phyloP scores from a whole-genome alignment of 2,797 vertebrate species.

The Smutsia temminckii region DNA sequence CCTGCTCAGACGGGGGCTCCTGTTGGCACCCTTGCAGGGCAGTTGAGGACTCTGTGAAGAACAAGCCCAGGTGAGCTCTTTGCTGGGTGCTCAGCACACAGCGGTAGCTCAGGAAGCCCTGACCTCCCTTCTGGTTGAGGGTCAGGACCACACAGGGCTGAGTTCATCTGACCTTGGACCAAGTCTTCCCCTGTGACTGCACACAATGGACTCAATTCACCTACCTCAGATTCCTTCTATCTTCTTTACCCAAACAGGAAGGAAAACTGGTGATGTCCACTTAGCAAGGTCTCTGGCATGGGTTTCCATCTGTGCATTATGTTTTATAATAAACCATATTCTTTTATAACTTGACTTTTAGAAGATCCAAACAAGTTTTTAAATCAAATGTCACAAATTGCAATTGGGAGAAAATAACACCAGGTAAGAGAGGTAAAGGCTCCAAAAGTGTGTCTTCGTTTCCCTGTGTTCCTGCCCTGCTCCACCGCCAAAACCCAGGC shows the following conservation, averaged over 20 bases:
- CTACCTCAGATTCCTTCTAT: neutral
- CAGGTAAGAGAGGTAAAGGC: neutral
- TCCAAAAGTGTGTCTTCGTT: neutral
- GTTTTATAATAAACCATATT: neutral
- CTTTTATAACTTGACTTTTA: neutral
- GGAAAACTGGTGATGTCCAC: too few species aligned
- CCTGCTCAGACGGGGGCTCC: neutral
- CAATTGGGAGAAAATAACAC: neutral
- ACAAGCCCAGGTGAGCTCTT: neutral
- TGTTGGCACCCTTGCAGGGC: neutral
- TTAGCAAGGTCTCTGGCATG: neutral
- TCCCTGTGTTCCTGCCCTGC: neutral
- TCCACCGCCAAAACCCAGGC: neutral
- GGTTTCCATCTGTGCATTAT: neutral
- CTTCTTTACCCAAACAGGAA: neutral
- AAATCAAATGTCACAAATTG: neutral
- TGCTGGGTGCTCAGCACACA: neutral
- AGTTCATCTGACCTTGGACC: neutral
- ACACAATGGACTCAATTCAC: too few species aligned
- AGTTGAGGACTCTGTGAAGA: neutral
- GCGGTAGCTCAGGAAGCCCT: neutral
- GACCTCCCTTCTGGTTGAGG: neutral
- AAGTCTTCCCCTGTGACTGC: neutral
- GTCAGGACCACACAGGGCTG: fast-evolving
- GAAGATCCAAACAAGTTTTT: neutral